These are phyloP conservation scores for Allygus modestus DNA, from an alignment of 2,888 invertebrate genomes.

Conservation along the genomic window DNA sequence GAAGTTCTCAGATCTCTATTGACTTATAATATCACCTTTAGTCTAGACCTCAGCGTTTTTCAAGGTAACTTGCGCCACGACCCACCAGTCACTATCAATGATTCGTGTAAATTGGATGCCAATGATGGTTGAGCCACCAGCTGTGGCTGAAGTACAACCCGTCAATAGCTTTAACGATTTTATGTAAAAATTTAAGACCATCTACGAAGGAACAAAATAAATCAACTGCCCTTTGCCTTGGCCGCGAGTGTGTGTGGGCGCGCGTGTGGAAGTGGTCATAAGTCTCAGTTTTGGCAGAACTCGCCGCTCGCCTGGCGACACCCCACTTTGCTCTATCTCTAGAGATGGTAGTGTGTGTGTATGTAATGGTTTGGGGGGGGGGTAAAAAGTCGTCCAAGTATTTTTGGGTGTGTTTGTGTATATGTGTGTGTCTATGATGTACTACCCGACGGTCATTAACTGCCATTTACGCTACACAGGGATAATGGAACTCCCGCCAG, in stretches of 20 bases:
- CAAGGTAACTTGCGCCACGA: too few species aligned
- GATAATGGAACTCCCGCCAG: slow-evolving; percentile 10
- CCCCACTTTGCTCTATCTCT: slow-evolving; percentile 16
- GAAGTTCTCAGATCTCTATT: too few species aligned
- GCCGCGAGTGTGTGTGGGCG: slow-evolving; percentile 8
- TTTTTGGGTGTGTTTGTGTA: not conserved
- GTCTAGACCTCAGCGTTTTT: too few species aligned
- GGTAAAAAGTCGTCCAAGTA: not conserved
- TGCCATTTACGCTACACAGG: not conserved
- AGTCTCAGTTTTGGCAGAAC: slow-evolving; percentile 26
- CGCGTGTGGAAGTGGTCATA: slow-evolving; percentile 24
- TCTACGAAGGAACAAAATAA: not conserved
- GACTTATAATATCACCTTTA: too few species aligned
- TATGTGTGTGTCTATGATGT: slow-evolving; percentile 3
- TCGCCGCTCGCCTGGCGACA: slow-evolving; percentile 21
- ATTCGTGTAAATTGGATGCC: too few species aligned
- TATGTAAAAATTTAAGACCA: not conserved
- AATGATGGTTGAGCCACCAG: too few species aligned
- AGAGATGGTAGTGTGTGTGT: not conserved
- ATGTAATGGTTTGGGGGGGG: not conserved
- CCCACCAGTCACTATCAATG: too few species aligned
- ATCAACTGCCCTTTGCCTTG: not conserved
- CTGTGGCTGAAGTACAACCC: too few species aligned
- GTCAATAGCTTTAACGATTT: too few species aligned
- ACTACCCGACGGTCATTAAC: not conserved